phyloP scores from a whole-genome alignment of 1,140 invertebrate genomes.

The Calephelis virginiensis region DNA sequence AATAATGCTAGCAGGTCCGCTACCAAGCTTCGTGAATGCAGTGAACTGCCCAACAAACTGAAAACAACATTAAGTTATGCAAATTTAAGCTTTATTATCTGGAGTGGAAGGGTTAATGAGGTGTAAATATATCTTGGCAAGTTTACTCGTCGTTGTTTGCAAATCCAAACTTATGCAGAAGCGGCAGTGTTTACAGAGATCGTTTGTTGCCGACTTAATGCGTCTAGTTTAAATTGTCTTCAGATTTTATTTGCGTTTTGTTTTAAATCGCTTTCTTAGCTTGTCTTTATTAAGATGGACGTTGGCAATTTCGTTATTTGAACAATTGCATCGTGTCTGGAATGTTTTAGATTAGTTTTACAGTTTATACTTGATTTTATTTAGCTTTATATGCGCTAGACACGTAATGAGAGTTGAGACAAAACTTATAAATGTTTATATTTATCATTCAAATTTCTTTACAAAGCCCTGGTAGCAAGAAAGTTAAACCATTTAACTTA shows the following conservation, averaged over 20 bases:
- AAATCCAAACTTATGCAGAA: conserved; percentile 60
- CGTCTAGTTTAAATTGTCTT: conserved; percentile 58
- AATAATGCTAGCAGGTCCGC: conserved; percentile 41
- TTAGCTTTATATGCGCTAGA: not conserved
- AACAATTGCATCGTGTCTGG: conserved; percentile 7
- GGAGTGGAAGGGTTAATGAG: conserved; percentile 19
- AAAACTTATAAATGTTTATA: too few species aligned
- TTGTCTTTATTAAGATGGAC: conserved; percentile 23
- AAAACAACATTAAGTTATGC: not conserved
- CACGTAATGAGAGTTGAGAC: not conserved
- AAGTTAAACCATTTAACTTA: too few species aligned
- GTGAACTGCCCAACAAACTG: conserved; percentile 38
- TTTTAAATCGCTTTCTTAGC: conserved; percentile 28
- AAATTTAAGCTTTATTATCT: conserved; percentile 28
- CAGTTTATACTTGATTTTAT: not conserved
- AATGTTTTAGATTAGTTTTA: conserved; percentile 21
- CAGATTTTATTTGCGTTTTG: conserved; percentile 46
- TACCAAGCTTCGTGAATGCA: conserved; percentile 58
- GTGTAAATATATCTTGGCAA: conserved; percentile 35
- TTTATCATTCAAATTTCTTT: too few species aligned
- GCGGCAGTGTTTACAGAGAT: conserved; percentile 59
- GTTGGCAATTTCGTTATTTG: conserved; percentile 21
- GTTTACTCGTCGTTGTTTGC: conserved; percentile 52
- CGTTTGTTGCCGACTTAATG: conserved; percentile 61
- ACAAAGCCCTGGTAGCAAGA: too few species aligned